Conservation (phyloP, 2,113 vertebrate genomes). For the Colossoma macropomum region DNA sequence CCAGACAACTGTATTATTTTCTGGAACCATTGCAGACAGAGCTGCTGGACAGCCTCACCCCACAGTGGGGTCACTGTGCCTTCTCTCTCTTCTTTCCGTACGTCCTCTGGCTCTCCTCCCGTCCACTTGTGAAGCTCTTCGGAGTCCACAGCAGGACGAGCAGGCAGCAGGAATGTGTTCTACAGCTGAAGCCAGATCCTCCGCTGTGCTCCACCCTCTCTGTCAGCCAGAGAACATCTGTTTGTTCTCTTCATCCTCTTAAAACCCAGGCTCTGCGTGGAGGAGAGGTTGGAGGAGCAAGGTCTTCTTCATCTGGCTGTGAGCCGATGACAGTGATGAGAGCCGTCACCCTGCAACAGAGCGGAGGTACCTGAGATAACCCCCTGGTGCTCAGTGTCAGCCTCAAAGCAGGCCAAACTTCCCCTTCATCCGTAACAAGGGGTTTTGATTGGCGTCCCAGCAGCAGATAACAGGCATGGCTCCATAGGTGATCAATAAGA, state of each 20-base stretch:
- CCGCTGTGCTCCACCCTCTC: background rate
- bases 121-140: constrained; percentile 4
- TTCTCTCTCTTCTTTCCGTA: constrained; percentile 45
- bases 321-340: constrained; percentile 36
- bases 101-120: constrained; percentile 36
- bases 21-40: background rate
- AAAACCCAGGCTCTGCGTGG: constrained; percentile 67
- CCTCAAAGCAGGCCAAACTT: constrained; percentile 8
- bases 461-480: constrained; percentile 51
- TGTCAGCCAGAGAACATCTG: constrained; percentile 65
- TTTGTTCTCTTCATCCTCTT: constrained; percentile 61
- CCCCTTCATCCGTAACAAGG: constrained; percentile 2
- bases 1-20: background rate
- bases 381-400: constrained; percentile 20
- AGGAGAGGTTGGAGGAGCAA: constrained; percentile 57
- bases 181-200: constrained; percentile 21
- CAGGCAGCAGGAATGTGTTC: constrained; percentile 20
- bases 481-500: constrained; percentile 62
- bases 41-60: background rate
- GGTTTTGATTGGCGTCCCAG: constrained; percentile 49
- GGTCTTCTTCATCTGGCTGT: constrained; percentile 63
- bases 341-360: no score
- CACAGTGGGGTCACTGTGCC: background rate
- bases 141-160: constrained; percentile 3
- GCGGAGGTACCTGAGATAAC: constrained; percentile 47